Percentiles rank a stretch among this genome's conserved stretches.
These are phyloP conservation scores for Augiades crinisus DNA, from an alignment of 2,888 invertebrate species.

Conservation along the genomic window DNA sequence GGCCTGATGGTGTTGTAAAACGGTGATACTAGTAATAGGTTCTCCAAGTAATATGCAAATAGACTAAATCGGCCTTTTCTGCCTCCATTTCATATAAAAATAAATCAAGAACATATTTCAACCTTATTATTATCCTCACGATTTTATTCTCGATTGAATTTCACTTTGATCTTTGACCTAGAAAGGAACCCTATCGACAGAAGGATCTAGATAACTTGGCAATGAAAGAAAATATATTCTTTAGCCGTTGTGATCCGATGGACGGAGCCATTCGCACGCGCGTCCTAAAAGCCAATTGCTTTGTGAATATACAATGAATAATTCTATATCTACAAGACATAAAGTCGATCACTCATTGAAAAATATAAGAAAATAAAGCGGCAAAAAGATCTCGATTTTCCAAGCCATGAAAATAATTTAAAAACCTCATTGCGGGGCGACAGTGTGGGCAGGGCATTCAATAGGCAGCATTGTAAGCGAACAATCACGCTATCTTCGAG, in stretches of 20 bases:
- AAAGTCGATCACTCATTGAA: background rate
- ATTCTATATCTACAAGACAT: too few relatives aligned
- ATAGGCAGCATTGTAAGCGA: slow-evolving; percentile 9
- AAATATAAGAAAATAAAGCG: background rate
- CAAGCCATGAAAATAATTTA: background rate
- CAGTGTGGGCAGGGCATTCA: slow-evolving; percentile 1
- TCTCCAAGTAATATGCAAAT: too few relatives aligned
- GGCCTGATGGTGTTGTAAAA: too few relatives aligned
- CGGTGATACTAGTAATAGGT: too few relatives aligned
- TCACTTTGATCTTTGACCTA: too few relatives aligned
- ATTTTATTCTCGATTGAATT: too few relatives aligned
- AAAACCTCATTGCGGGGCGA: background rate
- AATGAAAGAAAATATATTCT: background rate
- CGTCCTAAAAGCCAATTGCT: background rate
- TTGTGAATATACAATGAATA: background rate
- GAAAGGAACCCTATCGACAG: background rate
- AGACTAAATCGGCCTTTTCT: too few relatives aligned
- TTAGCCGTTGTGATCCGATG: background rate
- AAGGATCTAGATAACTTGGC: background rate
- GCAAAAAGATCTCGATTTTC: background rate
- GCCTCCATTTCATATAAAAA: too few relatives aligned
- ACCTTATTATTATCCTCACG: too few relatives aligned
- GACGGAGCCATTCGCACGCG: background rate
- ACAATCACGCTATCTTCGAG: slow-evolving; percentile 11
- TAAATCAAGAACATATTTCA: too few relatives aligned